Evolutionary conservation across 2,113 vertebrate genomes (phyloP).

Genomic region (Craseonycteris thonglongyai): DNA sequence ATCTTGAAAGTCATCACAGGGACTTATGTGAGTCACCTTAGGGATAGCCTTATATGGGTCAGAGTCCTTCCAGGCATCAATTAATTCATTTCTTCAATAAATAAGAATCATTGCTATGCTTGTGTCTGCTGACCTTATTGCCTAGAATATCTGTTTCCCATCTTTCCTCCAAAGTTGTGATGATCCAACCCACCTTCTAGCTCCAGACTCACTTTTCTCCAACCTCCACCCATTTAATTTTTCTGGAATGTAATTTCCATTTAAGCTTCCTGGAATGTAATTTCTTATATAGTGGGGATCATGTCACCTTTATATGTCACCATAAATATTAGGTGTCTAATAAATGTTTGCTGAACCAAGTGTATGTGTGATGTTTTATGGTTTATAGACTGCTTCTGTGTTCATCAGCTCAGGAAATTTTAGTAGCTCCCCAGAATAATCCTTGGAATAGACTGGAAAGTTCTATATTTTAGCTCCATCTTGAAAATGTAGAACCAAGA

Average conservation of each 20-base stretch:
- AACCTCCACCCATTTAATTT: neutral
- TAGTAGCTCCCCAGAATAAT: neutral
- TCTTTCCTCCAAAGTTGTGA: neutral
- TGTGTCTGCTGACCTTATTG: neutral
- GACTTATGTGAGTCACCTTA: neutral
- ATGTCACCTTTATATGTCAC: neutral
- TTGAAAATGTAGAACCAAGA: neutral
- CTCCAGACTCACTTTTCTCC: neutral
- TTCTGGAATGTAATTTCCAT: neutral
- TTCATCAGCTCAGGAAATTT: neutral
- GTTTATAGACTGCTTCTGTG: neutral
- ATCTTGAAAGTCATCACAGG: neutral
- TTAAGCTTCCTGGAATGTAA: neutral
- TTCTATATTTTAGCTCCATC: neutral
- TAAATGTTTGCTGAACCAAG: neutral
- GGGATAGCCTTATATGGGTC: neutral
- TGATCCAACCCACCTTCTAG: neutral
- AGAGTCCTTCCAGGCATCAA: neutral
- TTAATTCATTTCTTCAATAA: neutral
- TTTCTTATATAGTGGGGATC: neutral
- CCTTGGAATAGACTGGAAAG: neutral
- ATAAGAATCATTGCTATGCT: neutral
- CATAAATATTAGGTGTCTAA: neutral
- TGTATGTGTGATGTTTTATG: neutral
- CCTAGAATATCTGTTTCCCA: neutral